Percentiles rank a stretch among this genome's conserved stretches.
phyloP scores from a whole-genome alignment of 2,797 vertebrate species.

The Ctenopoma kingsleyae region DNA sequence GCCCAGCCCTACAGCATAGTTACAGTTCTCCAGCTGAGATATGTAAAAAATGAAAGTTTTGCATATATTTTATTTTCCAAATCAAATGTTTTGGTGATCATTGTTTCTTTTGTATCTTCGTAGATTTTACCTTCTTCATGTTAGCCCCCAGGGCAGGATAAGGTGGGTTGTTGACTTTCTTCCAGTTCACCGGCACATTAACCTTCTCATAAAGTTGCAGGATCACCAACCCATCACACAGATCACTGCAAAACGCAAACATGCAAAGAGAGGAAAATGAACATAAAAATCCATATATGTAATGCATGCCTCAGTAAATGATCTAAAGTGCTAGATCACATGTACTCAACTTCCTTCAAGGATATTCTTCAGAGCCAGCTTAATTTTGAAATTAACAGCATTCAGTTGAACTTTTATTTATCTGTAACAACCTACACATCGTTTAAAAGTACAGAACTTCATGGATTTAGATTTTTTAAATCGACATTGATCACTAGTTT shows the following conservation, averaged over 20 bases:
- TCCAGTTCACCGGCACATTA: constrained; percentile 91
- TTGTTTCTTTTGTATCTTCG: neutral
- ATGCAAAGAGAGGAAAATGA: neutral
- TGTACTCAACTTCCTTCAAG: neutral
- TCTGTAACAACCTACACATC: too few relatives aligned
- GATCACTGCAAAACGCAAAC: constrained; percentile 83
- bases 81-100: neutral
- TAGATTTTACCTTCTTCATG: constrained; percentile 89
- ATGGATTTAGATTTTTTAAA: too few relatives aligned
- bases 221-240: constrained; percentile 92
- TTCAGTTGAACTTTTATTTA: too few relatives aligned
- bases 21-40: constrained; percentile 95
- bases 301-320: neutral
- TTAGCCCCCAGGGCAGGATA: constrained; percentile 90
- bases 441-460: too few relatives aligned
- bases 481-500: too few relatives aligned
- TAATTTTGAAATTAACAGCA: too few relatives aligned
- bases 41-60: constrained; percentile 25
- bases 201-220: constrained; percentile 93
- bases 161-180: constrained; percentile 91
- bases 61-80: constrained; percentile 3
- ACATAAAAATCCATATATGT: neutral
- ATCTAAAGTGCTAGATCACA: too few relatives aligned
- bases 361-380: neutral
- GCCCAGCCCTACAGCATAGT: constrained; percentile 95